Conservation (phyloP, 2,797 vertebrate species). For the Sparus aurata region DNA sequence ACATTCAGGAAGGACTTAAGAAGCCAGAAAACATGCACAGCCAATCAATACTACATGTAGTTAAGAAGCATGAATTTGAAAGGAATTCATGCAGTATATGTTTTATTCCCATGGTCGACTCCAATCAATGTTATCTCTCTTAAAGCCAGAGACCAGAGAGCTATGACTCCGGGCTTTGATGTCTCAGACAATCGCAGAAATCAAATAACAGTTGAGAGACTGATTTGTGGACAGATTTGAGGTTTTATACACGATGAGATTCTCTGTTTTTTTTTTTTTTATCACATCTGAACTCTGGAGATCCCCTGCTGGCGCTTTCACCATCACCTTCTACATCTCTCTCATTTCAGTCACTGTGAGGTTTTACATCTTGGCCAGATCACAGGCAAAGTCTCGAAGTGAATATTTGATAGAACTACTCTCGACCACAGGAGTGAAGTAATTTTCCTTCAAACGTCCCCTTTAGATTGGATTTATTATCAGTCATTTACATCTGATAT, state of each 20-base stretch:
- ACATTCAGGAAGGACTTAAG: conserved; percentile 53
- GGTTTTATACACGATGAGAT: conserved; percentile 55
- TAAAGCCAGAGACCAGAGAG: conserved; percentile 62
- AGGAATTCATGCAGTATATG: conserved; percentile 54
- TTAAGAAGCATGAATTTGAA: conserved; percentile 66
- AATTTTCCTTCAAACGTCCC: conserved; percentile 81
- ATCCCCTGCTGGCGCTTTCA: conserved; percentile 50
- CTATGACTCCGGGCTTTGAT: conserved; percentile 71
- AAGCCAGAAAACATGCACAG: conserved; percentile 51
- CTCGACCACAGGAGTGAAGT: conserved; percentile 70
- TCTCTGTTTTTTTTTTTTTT: conserved; percentile 59
- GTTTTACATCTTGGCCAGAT: conserved; percentile 75
- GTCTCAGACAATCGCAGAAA: conserved; percentile 74
- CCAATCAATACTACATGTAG: conserved; percentile 65
- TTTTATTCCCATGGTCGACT: conserved; percentile 70
- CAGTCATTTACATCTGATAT: conserved; percentile 82
- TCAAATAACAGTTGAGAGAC: conserved; percentile 65
- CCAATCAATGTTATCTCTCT: conserved; percentile 74
- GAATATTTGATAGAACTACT: conserved; percentile 75
- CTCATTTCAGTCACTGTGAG: conserved; percentile 62
- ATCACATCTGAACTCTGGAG: conserved; percentile 71
- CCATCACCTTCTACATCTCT: conserved; percentile 69
- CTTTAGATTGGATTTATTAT: conserved; percentile 83
- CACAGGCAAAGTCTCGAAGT: conserved; percentile 67
- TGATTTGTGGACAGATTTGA: conserved; percentile 68